These are phyloP conservation scores for Corticium candelabrum DNA, from an alignment of 37 sponge, comb jelly and placozoan species.

Conservation along the genomic window DNA sequence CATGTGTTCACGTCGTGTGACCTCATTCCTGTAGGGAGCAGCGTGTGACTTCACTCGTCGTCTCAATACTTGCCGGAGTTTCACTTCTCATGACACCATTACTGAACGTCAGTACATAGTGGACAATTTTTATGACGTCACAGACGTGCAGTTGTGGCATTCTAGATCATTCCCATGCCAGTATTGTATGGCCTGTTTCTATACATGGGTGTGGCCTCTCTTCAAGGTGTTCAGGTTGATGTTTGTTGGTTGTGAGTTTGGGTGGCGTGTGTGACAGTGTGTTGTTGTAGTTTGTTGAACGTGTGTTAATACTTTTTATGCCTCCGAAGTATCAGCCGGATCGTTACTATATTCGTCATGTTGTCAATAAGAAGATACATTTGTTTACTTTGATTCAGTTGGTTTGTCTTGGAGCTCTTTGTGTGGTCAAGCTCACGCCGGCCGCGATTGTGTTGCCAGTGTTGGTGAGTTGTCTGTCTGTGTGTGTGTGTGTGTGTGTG, in stretches of 20 bases:
- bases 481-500: no score
- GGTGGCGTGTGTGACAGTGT: neutral
- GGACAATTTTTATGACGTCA: no score
- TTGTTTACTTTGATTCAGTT: conserved; percentile 56
- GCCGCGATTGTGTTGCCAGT: conserved; percentile 56
- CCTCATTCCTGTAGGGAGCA: conserved; percentile 53
- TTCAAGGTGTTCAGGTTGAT: conserved; percentile 58
- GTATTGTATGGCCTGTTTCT: conserved; percentile 78
- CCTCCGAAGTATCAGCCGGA: conserved; percentile 78
- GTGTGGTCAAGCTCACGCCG: conserved; percentile 19
- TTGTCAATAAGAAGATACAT: conserved; percentile 63
- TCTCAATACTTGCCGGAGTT: conserved; percentile 48
- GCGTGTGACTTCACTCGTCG: conserved; percentile 51
- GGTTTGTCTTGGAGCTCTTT: conserved; percentile 38
- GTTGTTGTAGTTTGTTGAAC: conserved; percentile 42
- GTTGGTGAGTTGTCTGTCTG: conserved; percentile 34
- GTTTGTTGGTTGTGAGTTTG: neutral
- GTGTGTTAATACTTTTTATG: conserved; percentile 50
- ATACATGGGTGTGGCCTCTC: conserved; percentile 68
- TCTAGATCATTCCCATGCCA: conserved; percentile 57
- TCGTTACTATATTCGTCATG: conserved; percentile 48
- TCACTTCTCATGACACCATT: conserved; percentile 41
- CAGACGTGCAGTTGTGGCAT: no score
- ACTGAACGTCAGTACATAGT: conserved; percentile 21
- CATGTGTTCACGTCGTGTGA: neutral